Evolutionary conservation across 2,797 vertebrate genomes (phyloP).

Genomic region (Hydrocynus forskahlii): DNA sequence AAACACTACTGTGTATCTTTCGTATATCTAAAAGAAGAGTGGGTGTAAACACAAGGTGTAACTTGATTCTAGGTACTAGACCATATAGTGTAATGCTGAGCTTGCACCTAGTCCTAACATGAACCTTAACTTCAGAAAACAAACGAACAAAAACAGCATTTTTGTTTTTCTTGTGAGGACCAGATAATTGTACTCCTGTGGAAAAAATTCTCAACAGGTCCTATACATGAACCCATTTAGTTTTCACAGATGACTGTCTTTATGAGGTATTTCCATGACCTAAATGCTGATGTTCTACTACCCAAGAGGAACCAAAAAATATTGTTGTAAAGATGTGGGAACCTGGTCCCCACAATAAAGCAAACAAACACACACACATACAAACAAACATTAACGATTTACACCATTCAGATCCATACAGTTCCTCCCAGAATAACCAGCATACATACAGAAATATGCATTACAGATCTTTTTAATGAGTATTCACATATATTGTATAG

Average conservation of each 20-base stretch:
- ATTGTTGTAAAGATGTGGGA: not conserved
- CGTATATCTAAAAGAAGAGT: constrained; percentile 10
- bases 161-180: not conserved
- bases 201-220: not conserved
- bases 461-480: constrained; percentile 74
- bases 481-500: constrained; percentile 73
- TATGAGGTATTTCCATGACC: not conserved
- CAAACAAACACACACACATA: not conserved
- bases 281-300: not conserved
- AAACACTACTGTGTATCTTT: constrained; percentile 9
- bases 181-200: not conserved
- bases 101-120: not conserved
- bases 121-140: not conserved
- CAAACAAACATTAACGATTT: not conserved
- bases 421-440: constrained; percentile 41
- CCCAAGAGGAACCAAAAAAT: not conserved
- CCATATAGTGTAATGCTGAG: not conserved
- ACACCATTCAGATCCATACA: not conserved
- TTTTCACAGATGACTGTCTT: no score
- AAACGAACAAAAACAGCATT: no score
- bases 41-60: constrained; percentile 23
- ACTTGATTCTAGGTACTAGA: constrained; percentile 7
- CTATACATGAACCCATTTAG: not conserved
- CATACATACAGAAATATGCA: constrained; percentile 56
- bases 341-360: not conserved